These are phyloP conservation scores for Pogona vitticeps DNA, from an alignment of 2,113 vertebrate genomes.

Conservation along the genomic window DNA sequence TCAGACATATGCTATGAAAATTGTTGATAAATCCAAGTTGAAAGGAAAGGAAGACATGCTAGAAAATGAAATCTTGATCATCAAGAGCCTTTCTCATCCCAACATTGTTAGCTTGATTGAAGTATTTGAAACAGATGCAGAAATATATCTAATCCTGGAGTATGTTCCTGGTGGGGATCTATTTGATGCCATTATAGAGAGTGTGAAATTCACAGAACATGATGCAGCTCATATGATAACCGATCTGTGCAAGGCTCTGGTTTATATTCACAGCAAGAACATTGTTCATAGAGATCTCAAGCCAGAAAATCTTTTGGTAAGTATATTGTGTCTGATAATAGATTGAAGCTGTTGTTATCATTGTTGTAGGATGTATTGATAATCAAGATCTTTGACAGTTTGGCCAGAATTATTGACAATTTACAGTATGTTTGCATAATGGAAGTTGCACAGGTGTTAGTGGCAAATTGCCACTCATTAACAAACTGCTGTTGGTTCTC, in stretches of 20 bases:
- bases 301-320: slow-evolving; percentile 96
- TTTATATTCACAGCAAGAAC: slow-evolving; percentile 90
- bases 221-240: slow-evolving; percentile 88
- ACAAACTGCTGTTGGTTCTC: too few relatives aligned
- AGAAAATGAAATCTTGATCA: slow-evolving; percentile 92
- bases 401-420: background rate
- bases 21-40: slow-evolving; percentile 90
- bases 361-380: background rate
- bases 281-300: slow-evolving; percentile 97
- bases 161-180: slow-evolving; percentile 92
- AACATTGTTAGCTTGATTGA: slow-evolving; percentile 89
- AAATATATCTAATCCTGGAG: slow-evolving; percentile 94
- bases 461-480: too few relatives aligned
- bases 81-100: slow-evolving; percentile 89
- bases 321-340: slow-evolving; percentile 27
- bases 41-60: slow-evolving; percentile 94
- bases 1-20: slow-evolving; percentile 88
- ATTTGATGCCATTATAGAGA: slow-evolving; percentile 93
- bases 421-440: too few relatives aligned
- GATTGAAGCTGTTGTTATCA: background rate
- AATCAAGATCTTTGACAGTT: background rate
- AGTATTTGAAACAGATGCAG: slow-evolving; percentile 86
- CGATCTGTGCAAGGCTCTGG: slow-evolving; percentile 88
- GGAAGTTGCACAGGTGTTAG: too few relatives aligned
- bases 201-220: slow-evolving; percentile 86